Evolutionary conservation across 2,797 vertebrate species (phyloP), one percentile per base, ranked within the genome.

Genomic region (Manis javanica): DNA sequence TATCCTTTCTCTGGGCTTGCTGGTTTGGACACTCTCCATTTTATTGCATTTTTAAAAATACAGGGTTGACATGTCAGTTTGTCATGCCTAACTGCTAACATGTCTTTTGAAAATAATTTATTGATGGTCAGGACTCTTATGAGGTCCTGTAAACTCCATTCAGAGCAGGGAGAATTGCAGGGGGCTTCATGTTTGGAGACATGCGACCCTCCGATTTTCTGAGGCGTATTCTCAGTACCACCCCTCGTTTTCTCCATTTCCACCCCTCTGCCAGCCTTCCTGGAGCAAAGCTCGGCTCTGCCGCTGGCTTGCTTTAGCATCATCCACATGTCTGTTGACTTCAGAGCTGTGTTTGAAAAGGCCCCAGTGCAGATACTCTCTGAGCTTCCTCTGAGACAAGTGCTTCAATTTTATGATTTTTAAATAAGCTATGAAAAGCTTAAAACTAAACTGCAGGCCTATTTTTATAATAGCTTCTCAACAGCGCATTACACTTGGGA

Each of bases 171-270:
- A 74, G 14, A 19, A 7, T 24, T 10, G 93, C 19, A 39, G 49
- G 49, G 2, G 24, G n/a, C 21, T 46, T 14, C 11, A 46, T 46
- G 46, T 10, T 46, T 10, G 46, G 46, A 46, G 46, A 46, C 46
- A 46, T 46, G 46, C 12, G 46, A 46, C 46, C 11, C 46, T 46
- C 11, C 13, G 15, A 11, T 61, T 53, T 64, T 42, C n/a, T 0
- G 12, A 74, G 68, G 26, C 72, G 3, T 2, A 9, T 3, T 3
- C n/a, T 61, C 2, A 0, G 63, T 14, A 19, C 12, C 1, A 0
- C 18, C 64, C 23, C n/a, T 9, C 0, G 69, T 12, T 46, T 2
- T 10, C 31, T 57, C 31, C 8, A 2, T 81, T 46, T n/a, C 46
- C 12, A 9, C 34, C 29, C 49, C 49, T 57, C 37, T 26, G 18